Conservation (phyloP, 1,140 invertebrate genomes). For the Brachionus asplanchnoidis region DNA sequence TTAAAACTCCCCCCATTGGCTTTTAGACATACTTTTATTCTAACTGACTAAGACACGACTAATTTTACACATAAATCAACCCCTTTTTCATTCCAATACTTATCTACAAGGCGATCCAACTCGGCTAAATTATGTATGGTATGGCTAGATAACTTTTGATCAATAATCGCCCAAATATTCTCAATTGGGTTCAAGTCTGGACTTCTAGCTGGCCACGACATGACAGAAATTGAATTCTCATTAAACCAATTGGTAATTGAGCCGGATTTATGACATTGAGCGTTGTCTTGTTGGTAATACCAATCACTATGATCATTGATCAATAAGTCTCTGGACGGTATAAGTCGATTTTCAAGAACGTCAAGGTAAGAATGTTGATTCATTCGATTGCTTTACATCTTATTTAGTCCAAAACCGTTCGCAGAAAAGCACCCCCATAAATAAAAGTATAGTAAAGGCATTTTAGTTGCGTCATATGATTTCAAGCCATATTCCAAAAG, state of each 20-base stretch:
- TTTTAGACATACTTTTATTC: too few relatives aligned
- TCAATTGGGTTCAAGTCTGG: slow-evolving; percentile 42
- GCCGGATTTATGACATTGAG: slow-evolving; percentile 20
- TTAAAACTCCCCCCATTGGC: too few relatives aligned
- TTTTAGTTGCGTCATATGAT: slow-evolving; percentile 2
- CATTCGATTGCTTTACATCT: not conserved
- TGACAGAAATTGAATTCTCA: not conserved
- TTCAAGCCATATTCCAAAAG: slow-evolving; percentile 1
- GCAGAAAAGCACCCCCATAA: not conserved
- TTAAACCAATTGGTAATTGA: slow-evolving; percentile 4
- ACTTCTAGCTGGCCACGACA: slow-evolving; percentile 10
- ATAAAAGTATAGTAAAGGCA: not conserved
- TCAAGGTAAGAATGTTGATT: not conserved
- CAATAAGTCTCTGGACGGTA: too few relatives aligned
- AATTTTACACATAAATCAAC: too few relatives aligned
- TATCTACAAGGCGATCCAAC: too few relatives aligned
- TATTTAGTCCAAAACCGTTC: not conserved
- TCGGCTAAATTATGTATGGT: not conserved
- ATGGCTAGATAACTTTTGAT: not conserved
- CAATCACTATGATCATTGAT: not conserved
- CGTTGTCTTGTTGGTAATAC: slow-evolving; percentile 36
- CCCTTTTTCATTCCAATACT: not conserved
- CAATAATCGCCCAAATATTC: slow-evolving; percentile 30
- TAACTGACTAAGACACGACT: too few relatives aligned
- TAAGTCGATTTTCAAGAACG: too few relatives aligned